Evolutionary conservation across 1,140 invertebrate genomes (phyloP).

Genomic region (Hermetia illucens): DNA sequence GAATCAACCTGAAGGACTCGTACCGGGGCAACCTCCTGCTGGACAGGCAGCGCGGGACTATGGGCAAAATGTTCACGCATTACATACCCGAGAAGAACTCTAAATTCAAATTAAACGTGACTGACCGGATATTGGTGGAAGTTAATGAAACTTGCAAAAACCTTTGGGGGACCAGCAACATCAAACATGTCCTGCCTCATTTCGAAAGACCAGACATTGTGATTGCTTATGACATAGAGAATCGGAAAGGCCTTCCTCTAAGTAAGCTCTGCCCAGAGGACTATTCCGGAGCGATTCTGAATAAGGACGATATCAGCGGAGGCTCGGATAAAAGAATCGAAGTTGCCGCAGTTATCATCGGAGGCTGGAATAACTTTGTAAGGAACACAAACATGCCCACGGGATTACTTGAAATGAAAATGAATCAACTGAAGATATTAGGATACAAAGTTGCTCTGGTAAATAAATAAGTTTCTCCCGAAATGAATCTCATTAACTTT

Average conservation of each 20-base stretch:
- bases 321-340: constrained; percentile 14
- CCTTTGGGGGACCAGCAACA: constrained; percentile 12
- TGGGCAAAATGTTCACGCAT: constrained; percentile 32
- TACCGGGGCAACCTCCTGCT: constrained; percentile 37
- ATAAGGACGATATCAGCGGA: constrained; percentile 27
- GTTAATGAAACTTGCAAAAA: constrained; percentile 20
- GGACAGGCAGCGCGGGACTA: constrained; percentile 19
- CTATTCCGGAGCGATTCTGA: constrained; percentile 18
- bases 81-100: constrained; percentile 31
- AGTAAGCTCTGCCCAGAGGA: constrained; percentile 12
- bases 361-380: constrained; percentile 29
- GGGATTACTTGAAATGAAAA: constrained; percentile 33
- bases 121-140: constrained; percentile 33
- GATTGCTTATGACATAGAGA: constrained; percentile 18
- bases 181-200: constrained; percentile 40
- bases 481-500: constrained; percentile 6
- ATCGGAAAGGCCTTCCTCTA: constrained; percentile 8
- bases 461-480: constrained; percentile 16
- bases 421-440: constrained; percentile 37
- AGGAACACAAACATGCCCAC: constrained; percentile 20
- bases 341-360: constrained; percentile 33
- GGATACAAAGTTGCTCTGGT: constrained; percentile 42
- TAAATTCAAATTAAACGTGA: constrained; percentile 25
- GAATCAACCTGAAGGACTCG: constrained; percentile 36
- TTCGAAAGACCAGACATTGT: constrained; percentile 32